phyloP scores from a whole-genome alignment of 2,113 vertebrate species.

The Hippocampus guttulatus region DNA sequence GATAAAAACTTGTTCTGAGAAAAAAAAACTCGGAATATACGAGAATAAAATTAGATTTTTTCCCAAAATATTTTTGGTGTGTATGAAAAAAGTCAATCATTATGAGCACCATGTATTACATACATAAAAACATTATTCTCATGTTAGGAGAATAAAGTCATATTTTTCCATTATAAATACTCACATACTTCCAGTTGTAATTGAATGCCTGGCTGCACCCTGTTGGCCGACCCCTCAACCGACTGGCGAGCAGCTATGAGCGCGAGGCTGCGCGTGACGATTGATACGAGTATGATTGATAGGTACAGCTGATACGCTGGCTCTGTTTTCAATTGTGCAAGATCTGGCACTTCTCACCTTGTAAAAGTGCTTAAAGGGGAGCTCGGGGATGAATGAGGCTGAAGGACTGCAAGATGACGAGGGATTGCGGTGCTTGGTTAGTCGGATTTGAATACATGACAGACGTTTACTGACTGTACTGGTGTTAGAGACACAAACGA shows the following conservation, averaged over 20 bases:
- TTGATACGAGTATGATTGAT: slow-evolving; percentile 71
- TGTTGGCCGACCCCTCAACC: slow-evolving; percentile 55
- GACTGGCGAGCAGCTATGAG: slow-evolving; percentile 48
- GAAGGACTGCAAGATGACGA: slow-evolving; percentile 20
- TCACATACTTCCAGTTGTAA: slow-evolving; percentile 40
- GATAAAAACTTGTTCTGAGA: too few species aligned
- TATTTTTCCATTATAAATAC: not conserved
- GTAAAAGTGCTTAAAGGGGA: slow-evolving; percentile 67
- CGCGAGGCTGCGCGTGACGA: slow-evolving; percentile 53
- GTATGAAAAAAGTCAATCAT: too few species aligned
- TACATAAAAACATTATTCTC: too few species aligned
- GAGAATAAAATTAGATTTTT: too few species aligned
- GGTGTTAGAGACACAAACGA: not conserved
- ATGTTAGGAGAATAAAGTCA: too few species aligned
- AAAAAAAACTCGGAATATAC: too few species aligned
- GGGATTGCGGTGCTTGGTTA: slow-evolving; percentile 10
- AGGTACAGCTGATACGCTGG: slow-evolving; percentile 69
- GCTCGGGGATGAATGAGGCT: slow-evolving; percentile 39
- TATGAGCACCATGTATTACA: too few species aligned
- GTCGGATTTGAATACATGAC: not conserved
- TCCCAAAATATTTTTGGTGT: too few species aligned
- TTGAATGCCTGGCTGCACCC: slow-evolving; percentile 46
- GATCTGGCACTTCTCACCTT: slow-evolving; percentile 72
- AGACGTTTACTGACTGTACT: not conserved
- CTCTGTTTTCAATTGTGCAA: slow-evolving; percentile 73